Evolutionary conservation across 2,888 invertebrate genomes (phyloP), one percentile per base, ranked within the genome.

Genomic region (Plusia festucae): DNA sequence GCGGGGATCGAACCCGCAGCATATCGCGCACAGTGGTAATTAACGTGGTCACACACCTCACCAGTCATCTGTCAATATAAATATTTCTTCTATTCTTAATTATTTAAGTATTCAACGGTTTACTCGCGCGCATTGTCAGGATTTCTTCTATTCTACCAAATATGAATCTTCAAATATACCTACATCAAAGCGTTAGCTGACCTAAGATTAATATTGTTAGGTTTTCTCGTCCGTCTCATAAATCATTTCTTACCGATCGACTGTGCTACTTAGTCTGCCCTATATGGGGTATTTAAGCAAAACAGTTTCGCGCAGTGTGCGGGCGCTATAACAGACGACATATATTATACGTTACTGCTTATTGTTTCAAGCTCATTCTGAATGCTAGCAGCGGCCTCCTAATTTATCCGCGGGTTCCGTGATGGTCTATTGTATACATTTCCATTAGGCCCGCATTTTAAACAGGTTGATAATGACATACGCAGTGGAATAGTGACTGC

Each of bases 331-430:
- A 62, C 63, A 20, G 56, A 59, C 64, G 57, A 61, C 77, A 65
- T 73, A 74, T n/a, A n/a, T n/a, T n/a, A n/a, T 65, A 70, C 70
- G 68, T 82, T 81, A 85, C 81, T 78, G 78, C 81, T 79, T 76
- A 85, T 82, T 83, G 82, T 79, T 88, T 81, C 79, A 74, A 78
- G 73, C 83, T 88, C 87, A 85, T 88, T 89, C 71, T 72, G 79
- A 85, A 89, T 89, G 84, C 85, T 75, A 80, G 71, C 72, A 70
- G 75, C 81, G 83, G 83, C 79, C 83, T 82, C 85, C 83, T 88
- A 88, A 90, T 88, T 90, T 85, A 89, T 86, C 78, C 70, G 79
- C 70, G 66, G 81, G 87, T 82, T 88, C 85, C 85, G 84, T 76
- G 80, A 73, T 73, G 67, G 73, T 69, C 87, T 84, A 87, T 91